phyloP scores from a whole-genome alignment of 1,140 invertebrate species.

The Drosophila sp. region DNA sequence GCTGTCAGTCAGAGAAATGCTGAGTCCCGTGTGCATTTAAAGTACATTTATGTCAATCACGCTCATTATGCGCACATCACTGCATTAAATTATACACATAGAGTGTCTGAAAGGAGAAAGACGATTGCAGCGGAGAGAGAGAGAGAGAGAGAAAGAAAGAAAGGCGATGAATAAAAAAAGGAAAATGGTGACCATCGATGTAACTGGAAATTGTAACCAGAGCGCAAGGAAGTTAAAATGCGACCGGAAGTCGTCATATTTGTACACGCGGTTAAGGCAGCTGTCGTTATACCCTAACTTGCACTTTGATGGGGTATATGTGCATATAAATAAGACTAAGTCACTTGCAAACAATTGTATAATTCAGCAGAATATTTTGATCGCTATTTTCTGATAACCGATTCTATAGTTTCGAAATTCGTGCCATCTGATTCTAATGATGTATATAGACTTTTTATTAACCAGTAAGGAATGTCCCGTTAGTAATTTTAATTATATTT shows the following conservation, averaged over 20 bases:
- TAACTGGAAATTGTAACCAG: conserved; percentile 55
- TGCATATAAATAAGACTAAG: too few relatives aligned
- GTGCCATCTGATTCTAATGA: too few relatives aligned
- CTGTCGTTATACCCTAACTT: conserved; percentile 5
- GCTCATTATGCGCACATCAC: conserved; percentile 79
- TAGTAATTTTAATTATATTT: too few relatives aligned
- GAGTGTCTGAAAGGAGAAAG: conserved; percentile 14
- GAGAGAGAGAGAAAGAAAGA: not conserved
- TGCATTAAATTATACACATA: conserved; percentile 73
- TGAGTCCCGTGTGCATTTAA: conserved; percentile 72
- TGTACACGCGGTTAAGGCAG: conserved; percentile 44
- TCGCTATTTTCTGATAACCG: too few relatives aligned
- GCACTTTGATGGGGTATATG: not conserved
- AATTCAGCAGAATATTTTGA: too few relatives aligned
- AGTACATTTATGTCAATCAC: conserved; percentile 81
- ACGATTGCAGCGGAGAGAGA: not conserved
- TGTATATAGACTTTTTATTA: too few relatives aligned
- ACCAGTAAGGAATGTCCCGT: too few relatives aligned
- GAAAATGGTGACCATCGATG: conserved; percentile 49
- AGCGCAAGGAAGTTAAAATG: conserved; percentile 60
- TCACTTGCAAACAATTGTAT: too few relatives aligned
- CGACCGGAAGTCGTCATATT: conserved; percentile 70
- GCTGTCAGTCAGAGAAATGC: conserved; percentile 23
- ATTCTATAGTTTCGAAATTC: too few relatives aligned
- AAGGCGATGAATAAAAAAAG: not conserved